Conservation (phyloP, 2,113 vertebrate genomes). For the Neogale vison region DNA sequence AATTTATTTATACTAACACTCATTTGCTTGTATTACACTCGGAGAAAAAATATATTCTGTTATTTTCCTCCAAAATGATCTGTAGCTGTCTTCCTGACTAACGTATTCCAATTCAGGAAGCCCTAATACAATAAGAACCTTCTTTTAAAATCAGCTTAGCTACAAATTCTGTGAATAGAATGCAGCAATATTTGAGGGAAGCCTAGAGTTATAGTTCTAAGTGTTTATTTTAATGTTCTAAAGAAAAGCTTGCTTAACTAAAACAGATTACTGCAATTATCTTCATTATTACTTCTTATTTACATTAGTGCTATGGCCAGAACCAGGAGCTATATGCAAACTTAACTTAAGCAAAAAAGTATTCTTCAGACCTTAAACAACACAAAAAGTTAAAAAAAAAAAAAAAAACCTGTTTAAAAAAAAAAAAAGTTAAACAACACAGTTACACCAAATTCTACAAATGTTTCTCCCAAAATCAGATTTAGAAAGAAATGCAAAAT, state of each 20-base stretch:
- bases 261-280: not conserved
- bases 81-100: not conserved
- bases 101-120: not conserved
- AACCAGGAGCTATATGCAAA: not conserved
- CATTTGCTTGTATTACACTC: not conserved
- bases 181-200: not conserved
- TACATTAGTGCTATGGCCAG: not conserved
- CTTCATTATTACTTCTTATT: slow-evolving; percentile 5
- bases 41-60: not conserved
- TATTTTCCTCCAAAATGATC: not conserved
- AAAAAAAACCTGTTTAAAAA: no score
- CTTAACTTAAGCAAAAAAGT: not conserved
- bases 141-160: not conserved
- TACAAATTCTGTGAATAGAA: not conserved
- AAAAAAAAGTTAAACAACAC: not conserved
- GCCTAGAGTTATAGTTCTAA: not conserved
- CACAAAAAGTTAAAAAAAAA: no score
- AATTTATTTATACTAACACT: not conserved
- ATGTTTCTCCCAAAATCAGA: not conserved
- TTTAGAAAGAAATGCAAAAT: not conserved
- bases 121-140: not conserved
- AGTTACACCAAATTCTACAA: not conserved
- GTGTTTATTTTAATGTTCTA: slow-evolving; percentile 12
- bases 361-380: not conserved
- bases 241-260: not conserved